Evolutionary conservation across 30 jellyfish, hydroid and myxozoan species (phyloP), one percentile per base, ranked within the genome.

Genomic region (Chrysaora quinquecirrha): DNA sequence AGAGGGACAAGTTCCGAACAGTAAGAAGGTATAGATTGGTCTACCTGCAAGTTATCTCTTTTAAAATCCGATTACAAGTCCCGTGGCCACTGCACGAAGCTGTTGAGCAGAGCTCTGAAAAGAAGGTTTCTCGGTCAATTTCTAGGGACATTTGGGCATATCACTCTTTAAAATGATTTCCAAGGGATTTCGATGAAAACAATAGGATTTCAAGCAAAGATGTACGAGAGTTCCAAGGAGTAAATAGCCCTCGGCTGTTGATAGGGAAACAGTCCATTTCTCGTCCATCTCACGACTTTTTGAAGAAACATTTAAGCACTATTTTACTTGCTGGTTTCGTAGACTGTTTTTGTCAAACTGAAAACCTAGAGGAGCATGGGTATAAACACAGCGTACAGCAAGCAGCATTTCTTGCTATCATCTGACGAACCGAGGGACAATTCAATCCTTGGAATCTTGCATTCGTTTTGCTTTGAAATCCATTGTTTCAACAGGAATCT

Each of bases 1-100:
- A 16, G 58, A 16, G 58, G 58, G 58, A 16, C 9, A 16, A 43
- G 58, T 9, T 43, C 58, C 16, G 58, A 16, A 43, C 58, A 9
- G 12, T 43, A 43, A 9, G 16, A 43, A 43, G 16, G 58, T 9
- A 16, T 43, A 6, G 9, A 43, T 43, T 43, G 16, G 9, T 43
- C 12, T 43, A 69, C 92, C 73, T 67, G 85, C 92, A 82, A 16
- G 46, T 54, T 25, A 82, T 61, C 10, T 69, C 73, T 4, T 60
- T 30, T 3, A 11, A 0, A 18, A 64, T 31, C 29, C 47, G 71
- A 22, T 21, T 63, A 82, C 92, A 82, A 2, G 47, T 10, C 16
- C 92, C 92, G 9, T 74, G 58, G 21, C 63, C 58, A 31, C 71
- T 34, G 22, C 92, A 82, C 33, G 79, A 43, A 21, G 19, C 73